These are phyloP conservation scores for Diplolepis rosae DNA, from an alignment of 2,888 invertebrate genomes.

Conservation along the genomic window DNA sequence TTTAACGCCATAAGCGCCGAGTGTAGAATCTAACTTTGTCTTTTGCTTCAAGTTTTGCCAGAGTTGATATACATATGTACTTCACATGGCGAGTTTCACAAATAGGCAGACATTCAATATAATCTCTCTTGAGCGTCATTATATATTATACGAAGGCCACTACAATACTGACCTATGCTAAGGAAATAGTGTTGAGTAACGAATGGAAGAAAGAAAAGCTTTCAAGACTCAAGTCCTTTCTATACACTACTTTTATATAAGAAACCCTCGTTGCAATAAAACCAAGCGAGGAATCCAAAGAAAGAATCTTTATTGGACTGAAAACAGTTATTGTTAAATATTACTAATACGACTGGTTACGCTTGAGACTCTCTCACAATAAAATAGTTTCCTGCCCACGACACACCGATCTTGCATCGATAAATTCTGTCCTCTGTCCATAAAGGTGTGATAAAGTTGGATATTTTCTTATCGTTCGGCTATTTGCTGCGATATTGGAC, in stretches of 20 bases:
- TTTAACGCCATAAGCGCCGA: slow-evolving; percentile 30
- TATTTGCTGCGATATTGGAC: too few species aligned
- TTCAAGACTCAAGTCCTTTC: not conserved
- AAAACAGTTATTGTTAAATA: not conserved
- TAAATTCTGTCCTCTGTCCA: not conserved
- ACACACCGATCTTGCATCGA: not conserved
- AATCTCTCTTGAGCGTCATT: not conserved
- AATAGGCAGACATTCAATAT: not conserved
- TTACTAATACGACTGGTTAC: not conserved
- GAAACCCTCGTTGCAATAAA: not conserved
- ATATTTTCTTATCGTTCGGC: not conserved
- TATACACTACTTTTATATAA: too few species aligned
- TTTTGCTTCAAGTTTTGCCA: not conserved
- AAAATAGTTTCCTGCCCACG: not conserved
- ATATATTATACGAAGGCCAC: not conserved
- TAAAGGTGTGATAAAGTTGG: not conserved
- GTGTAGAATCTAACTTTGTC: not conserved
- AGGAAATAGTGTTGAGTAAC: not conserved
- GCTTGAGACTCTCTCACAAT: not conserved
- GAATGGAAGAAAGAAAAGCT: too few species aligned
- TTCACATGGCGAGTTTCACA: not conserved
- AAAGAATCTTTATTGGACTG: not conserved
- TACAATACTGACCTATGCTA: not conserved
- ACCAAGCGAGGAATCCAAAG: not conserved
- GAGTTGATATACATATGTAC: not conserved